Base-by-base conservation (phyloP, 2,797 vertebrate genomes). In the Sebastes oblongus region DNA sequence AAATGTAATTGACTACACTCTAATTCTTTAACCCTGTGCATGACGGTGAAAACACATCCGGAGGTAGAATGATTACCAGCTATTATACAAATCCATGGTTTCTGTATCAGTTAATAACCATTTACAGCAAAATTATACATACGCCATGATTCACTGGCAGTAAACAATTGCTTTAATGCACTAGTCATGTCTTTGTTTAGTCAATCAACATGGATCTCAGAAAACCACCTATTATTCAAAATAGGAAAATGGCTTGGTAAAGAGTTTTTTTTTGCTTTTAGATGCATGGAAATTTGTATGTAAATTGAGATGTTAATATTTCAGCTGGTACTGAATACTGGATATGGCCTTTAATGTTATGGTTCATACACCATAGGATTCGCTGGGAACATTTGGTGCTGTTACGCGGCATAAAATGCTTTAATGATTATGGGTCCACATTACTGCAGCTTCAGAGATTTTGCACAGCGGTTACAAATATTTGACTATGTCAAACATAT, bases 1-100 rank as follows among this genome's bases (percentile, higher is more conserved):
- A 94, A 96, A 95, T 95, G 94, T 94, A 96, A 95, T 92, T 91
- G 92, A 93, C 94, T 93, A 95, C 88, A 93, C 92, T 93, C 90
- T 94, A 93, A 94, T 96, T 95, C 93, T 95, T 96, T 96, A 94
- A 96, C 95, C 94, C 90, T 88, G 92, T 72, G 72, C 90, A 88
- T 93, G 91, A 93, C 91, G 83, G 82, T 91, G 92, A 93, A 92
- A 94, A 95, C 90, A 89, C 89, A 90, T 91, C 88, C 90, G 88
- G 92, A 92, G 91, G 89, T 93, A 87, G 86, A 91, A 93, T 94
- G 94, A 96, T 96, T 95, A 93, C 92, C 89, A 83, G 88, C 92
- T 92, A 93, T 95, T 95, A 95, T 89, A 92, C 87, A 90, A 88
- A 92, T 88, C 83, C 92, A 88, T 83, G 90, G 87, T 93, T 94